Evolutionary conservation across 2,888 invertebrate genomes (phyloP).

Genomic region (Ormyrus labotus): DNA sequence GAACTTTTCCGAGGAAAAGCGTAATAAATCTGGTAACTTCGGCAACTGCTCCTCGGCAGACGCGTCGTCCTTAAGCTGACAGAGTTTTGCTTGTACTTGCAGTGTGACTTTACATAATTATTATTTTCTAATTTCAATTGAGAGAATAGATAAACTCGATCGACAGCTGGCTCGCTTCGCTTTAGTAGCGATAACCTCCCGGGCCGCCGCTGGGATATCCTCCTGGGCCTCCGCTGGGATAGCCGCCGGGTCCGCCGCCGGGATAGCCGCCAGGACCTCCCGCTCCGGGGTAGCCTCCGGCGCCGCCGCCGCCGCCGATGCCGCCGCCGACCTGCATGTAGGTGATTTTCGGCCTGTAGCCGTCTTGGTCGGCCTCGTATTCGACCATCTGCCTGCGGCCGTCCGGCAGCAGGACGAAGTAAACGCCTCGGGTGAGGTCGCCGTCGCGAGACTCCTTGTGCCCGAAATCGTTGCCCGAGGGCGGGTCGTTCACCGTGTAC

Average conservation of each 20-base stretch:
- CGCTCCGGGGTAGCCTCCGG: conserved; percentile 34
- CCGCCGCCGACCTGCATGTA: conserved; percentile 78
- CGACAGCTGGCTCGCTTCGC: too few species aligned
- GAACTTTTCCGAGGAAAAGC: too few species aligned
- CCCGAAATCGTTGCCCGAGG: conserved; percentile 74
- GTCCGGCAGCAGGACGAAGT: conserved; percentile 75
- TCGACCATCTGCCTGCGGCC: conserved; percentile 80
- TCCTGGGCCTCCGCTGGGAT: conserved; percentile 35
- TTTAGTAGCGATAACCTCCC: background rate
- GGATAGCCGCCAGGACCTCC: conserved; percentile 46
- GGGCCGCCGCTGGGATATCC: conserved; percentile 38
- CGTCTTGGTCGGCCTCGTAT: conserved; percentile 83
- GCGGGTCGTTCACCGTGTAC: conserved; percentile 74
- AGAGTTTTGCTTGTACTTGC: too few species aligned
- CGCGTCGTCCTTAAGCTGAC: too few species aligned
- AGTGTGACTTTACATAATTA: too few species aligned
- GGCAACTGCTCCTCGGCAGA: too few species aligned
- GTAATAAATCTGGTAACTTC: too few species aligned
- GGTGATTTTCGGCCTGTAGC: conserved; percentile 82
- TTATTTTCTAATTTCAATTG: too few species aligned
- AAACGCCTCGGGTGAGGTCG: conserved; percentile 72
- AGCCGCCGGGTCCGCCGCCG: conserved; percentile 43
- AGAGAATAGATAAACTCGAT: too few species aligned
- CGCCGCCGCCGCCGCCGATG: conserved; percentile 54
- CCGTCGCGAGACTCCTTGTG: conserved; percentile 75